Percentiles rank a stretch among this genome's conserved stretches.
These are phyloP conservation scores for Archocentrus centrarchus DNA, from an alignment of 2,113 vertebrate genomes.

Conservation along the genomic window DNA sequence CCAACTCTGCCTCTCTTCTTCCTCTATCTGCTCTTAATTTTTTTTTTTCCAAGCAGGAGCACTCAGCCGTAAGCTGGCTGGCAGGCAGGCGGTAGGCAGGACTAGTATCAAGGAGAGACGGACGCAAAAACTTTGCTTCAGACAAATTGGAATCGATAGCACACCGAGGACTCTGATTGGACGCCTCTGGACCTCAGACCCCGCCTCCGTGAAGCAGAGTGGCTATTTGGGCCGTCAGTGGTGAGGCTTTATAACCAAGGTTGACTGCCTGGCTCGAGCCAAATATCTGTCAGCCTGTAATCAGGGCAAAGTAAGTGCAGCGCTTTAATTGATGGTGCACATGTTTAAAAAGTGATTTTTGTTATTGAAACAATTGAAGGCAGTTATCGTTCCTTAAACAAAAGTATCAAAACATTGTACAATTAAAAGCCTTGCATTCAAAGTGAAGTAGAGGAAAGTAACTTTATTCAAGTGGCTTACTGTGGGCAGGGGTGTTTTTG, in stretches of 20 bases:
- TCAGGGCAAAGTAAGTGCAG: neutral
- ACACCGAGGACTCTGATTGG: slow-evolving; percentile 69
- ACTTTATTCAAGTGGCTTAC: neutral
- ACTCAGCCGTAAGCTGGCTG: slow-evolving; percentile 16
- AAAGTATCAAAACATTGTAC: neutral
- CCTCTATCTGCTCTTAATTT: slow-evolving; percentile 41
- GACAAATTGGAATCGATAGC: slow-evolving; percentile 69
- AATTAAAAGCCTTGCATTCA: neutral
- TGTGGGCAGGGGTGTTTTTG: neutral
- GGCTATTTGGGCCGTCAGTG: slow-evolving; percentile 57
- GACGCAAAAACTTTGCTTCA: slow-evolving; percentile 77
- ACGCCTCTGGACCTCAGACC: neutral
- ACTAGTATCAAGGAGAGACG: slow-evolving; percentile 53
- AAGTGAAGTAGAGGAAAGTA: neutral
- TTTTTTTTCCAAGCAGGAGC: slow-evolving; percentile 34
- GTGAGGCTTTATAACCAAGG: slow-evolving; percentile 44
- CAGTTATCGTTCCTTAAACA: neutral
- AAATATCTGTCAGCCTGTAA: slow-evolving; percentile 8
- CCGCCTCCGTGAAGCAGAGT: slow-evolving; percentile 66
- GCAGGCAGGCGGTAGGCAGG: slow-evolving; percentile 61
- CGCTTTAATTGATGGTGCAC: neutral
- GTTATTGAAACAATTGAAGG: neutral
- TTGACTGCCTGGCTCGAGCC: slow-evolving; percentile 59
- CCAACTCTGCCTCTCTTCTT: slow-evolving; percentile 45
- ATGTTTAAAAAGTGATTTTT: neutral